Evolutionary conservation across 1,140 invertebrate genomes (phyloP), one percentile per base, ranked within the genome.

Genomic region (Drosophila dunni): DNA sequence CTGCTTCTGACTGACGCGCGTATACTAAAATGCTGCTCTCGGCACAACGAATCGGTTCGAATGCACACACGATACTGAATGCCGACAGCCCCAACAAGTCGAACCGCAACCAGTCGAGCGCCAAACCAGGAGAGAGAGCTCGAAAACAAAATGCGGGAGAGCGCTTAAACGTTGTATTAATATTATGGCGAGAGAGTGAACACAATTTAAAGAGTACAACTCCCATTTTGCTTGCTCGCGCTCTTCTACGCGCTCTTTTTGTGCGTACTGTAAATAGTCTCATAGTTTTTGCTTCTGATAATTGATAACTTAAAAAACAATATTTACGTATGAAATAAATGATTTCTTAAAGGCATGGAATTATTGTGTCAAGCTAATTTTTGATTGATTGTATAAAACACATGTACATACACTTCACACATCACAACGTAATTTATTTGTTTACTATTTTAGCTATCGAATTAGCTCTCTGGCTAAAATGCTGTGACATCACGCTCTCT

Each of bases 41-140:
- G 61, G 46, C 69, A 72, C 69, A 72, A 72, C 69, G 63, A 72
- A 72, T 72, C 69, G 75, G 70, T 63, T 77, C 64, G 75, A 74
- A 46, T 64, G 64, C 58, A 78, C 45, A 64, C 71, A 75, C 75
- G 75, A 53, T 51, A 78, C 69, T 78, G 64, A 77, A 29, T 29
- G 24, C 44, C 33, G 45, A 13, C 66, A 64, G 58, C 51, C 42
- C 65, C 71, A 69, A 54, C 64, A 53, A 54, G 63, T 66, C 42
- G 42, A 65, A 38, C 36, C 36, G 15, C 51, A 65, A 53, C 50
- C 63, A 44, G 38, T 9, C 38, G 50, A 66, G 62, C 48, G 36
- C 48, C 62, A 53, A 53, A 66, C 29, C 46, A 24, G 20, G 7
- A 34, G 48, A 62, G 56, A 66, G 69, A 24, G 46, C 34, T 11